Conservation (phyloP, 2,113 vertebrate species). For the Sprattus sprattus region DNA sequence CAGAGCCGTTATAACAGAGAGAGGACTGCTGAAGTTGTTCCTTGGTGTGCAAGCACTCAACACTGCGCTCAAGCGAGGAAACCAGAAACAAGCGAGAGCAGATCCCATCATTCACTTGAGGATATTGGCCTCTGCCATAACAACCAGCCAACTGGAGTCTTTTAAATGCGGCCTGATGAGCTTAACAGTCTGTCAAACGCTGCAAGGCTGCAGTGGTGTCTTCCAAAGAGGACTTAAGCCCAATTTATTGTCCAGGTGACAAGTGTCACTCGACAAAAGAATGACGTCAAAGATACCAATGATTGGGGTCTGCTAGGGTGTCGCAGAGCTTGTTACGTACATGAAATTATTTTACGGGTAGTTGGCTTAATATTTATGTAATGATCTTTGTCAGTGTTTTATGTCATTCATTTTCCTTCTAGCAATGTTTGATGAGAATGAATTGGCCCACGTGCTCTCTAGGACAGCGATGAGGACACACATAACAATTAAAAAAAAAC, state of each 20-base stretch:
- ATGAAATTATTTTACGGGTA: background rate
- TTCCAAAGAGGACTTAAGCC: background rate
- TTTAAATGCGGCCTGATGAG: constrained; percentile 6
- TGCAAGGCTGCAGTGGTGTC: background rate
- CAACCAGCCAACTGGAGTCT: constrained; percentile 8
- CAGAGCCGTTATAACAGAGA: background rate
- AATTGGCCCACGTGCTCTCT: background rate
- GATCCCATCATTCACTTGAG: background rate
- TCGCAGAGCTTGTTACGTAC: too few relatives aligned
- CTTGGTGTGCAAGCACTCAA: background rate
- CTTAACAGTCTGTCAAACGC: background rate
- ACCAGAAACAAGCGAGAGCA: constrained; percentile 7
- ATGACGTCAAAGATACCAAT: too few relatives aligned
- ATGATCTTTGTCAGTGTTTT: background rate
- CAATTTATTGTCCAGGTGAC: too few relatives aligned
- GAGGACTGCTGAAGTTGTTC: background rate
- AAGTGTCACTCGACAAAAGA: too few relatives aligned
- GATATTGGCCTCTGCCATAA: background rate
- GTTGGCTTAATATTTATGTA: background rate
- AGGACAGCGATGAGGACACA: background rate
- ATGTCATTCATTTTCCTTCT: background rate
- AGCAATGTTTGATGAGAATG: background rate
- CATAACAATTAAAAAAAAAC: background rate
- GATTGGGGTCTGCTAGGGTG: too few relatives aligned
- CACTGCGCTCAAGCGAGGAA: background rate